Base-by-base conservation (phyloP, 2,888 invertebrate genomes). In the Argyra leucocephala region DNA sequence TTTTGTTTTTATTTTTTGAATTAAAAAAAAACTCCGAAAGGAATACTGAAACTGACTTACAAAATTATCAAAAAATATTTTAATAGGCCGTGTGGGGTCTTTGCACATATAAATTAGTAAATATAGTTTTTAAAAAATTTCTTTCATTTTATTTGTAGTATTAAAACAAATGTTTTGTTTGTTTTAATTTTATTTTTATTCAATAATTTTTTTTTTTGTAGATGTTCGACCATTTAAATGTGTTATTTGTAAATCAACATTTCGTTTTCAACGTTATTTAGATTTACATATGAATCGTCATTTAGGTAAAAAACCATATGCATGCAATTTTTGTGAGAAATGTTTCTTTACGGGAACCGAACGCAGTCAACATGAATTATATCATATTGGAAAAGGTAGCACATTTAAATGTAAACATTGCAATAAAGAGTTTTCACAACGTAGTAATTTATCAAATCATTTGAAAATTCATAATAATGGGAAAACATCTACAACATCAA, bases 261-360 rank as follows among this genome's bases (percentile, higher is more conserved):
- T 48, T 48, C 48, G 48, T n/a, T 48, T 48, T 48, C 48, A 48
- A 48, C 48, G 48, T 48, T 48, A 18, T 48, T 18, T 48, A 12
- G 48, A 48, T n/a, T 48, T 48, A 48, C 48, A 48, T 48, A 48
- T 18, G n/a, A 48, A 48, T 48, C 48, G 48, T 18, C 48, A 48
- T 18, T 48, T 48, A 48, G 48, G 48, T 48, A 48, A 48, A 48
- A 48, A 48, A 48, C 48, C 48, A 5, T 48, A 48, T 48, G 48
- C 48, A 18, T 48, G 48, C 18, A 48, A 48, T 48, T 48, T 48
- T 48, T 48, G 48, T 48, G 48, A 48, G 15, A 48, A 48, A 48
- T 48, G 48, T 48, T 48, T 48, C 18, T 48, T 48, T 48, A 48
- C 48, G 12, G 48, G 48, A 2, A 48, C 48, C 18, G 48, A 48